Evolutionary conservation across 2,888 invertebrate genomes (phyloP).

Genomic region (Hartigia nigra): DNA sequence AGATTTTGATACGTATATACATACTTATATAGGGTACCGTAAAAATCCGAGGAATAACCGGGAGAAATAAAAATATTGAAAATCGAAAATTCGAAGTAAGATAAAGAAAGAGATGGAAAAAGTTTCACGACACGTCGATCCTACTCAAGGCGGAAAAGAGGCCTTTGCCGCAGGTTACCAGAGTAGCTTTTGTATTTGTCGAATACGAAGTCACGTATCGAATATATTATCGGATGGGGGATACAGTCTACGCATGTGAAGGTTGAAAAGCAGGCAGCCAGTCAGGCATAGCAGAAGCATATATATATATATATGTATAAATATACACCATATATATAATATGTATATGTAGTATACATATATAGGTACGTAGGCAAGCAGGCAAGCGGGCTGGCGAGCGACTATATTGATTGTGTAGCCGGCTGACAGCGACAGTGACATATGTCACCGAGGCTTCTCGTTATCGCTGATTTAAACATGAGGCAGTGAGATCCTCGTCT

Average conservation of each 20-base stretch:
- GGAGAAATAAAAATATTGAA: no score
- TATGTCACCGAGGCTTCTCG: slow-evolving; percentile 66
- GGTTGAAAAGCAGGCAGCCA: slow-evolving; percentile 46
- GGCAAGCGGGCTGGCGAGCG: slow-evolving; percentile 45
- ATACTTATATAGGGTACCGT: not conserved
- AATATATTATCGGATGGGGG: slow-evolving; percentile 59
- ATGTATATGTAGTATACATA: not conserved
- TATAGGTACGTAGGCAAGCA: slow-evolving; percentile 10
- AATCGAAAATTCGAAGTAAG: not conserved
- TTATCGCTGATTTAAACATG: slow-evolving; percentile 67
- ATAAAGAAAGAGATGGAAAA: not conserved
- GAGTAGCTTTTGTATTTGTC: slow-evolving; percentile 31
- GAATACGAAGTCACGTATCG: slow-evolving; percentile 62
- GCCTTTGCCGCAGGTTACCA: slow-evolving; percentile 5
- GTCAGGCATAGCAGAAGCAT: not conserved
- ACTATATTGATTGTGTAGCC: slow-evolving; percentile 66
- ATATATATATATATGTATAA: not conserved
- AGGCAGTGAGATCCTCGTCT: slow-evolving; percentile 57
- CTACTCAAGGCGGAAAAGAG: not conserved
- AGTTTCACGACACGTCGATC: not conserved
- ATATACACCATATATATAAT: not conserved
- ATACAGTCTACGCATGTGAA: slow-evolving; percentile 52
- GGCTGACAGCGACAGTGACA: slow-evolving; percentile 66
- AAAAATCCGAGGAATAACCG: not conserved
- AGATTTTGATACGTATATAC: not conserved